These are phyloP conservation scores for Limnephilus marmoratus DNA, from an alignment of 2,888 invertebrate genomes.

Conservation along the genomic window DNA sequence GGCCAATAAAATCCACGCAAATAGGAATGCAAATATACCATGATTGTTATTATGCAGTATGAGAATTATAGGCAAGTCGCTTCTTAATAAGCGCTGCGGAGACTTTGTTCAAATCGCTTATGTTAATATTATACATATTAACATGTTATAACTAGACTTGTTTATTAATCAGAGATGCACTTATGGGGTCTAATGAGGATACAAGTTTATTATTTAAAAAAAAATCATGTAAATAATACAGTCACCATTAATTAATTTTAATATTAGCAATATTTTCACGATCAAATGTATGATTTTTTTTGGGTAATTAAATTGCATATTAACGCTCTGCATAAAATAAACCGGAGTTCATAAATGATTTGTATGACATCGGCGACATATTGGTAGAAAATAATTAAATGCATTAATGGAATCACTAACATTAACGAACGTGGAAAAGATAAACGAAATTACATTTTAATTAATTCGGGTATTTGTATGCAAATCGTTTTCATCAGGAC, in stretches of 20 bases:
- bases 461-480: constrained; percentile 26
- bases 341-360: neutral
- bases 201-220: neutral
- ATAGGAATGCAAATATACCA: constrained; percentile 26
- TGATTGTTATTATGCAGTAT: neutral
- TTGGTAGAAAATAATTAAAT: neutral
- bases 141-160: neutral
- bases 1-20: constrained; percentile 36
- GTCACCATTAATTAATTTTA: neutral
- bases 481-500: constrained; percentile 4
- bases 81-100: constrained; percentile 52
- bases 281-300: neutral
- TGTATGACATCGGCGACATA: neutral
- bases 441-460: constrained; percentile 38
- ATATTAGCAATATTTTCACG: neutral
- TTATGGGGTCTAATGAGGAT: neutral
- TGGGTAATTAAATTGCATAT: neutral
- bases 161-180: neutral
- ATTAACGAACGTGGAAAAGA: constrained; percentile 15
- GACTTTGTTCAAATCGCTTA: neutral
- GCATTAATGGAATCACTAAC: constrained; percentile 24
- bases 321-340: constrained; percentile 4
- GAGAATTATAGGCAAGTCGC: constrained; percentile 41
- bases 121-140: constrained; percentile 15
- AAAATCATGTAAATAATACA: neutral